phyloP scores from a whole-genome alignment of 2,888 invertebrate species.

The Thymelicus acteon region DNA sequence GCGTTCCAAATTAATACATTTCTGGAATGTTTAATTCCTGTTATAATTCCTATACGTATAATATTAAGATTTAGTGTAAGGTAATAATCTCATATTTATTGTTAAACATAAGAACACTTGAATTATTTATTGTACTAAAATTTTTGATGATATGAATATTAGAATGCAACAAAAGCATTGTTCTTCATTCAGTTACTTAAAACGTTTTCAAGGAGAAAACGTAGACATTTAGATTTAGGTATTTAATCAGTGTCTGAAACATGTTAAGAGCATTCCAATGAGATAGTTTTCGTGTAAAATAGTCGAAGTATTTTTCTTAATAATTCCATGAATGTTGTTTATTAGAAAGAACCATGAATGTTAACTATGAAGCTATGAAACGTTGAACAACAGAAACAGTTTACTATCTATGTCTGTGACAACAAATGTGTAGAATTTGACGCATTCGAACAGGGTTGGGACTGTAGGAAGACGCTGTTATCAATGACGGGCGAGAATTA shows the following conservation, averaged over 20 bases:
- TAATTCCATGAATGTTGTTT: constrained; percentile 13
- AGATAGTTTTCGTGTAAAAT: constrained; percentile 16
- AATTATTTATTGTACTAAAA: constrained; percentile 21
- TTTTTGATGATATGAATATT: constrained; percentile 1
- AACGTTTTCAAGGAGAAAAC: neutral
- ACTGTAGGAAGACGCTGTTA: constrained; percentile 46
- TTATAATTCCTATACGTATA: constrained; percentile 11
- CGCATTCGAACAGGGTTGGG: constrained; percentile 43
- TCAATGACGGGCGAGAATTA: constrained; percentile 60
- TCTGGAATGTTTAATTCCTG: neutral
- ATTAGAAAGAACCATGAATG: neutral
- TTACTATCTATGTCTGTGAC: no score
- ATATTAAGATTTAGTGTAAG: neutral
- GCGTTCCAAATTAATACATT: neutral
- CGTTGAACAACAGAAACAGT: no score
- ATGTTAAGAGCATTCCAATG: constrained; percentile 25
- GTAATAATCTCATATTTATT: constrained; percentile 35
- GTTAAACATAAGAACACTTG: constrained; percentile 15
- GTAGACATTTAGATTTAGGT: neutral
- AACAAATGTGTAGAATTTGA: constrained; percentile 44
- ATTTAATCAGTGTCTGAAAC: constrained; percentile 17
- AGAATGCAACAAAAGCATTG: no score
- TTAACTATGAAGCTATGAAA: neutral
- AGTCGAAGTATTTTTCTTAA: neutral
- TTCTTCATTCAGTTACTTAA: no score